Base-by-base conservation (phyloP, 2,888 invertebrate genomes). In the Torymus tubicola region DNA sequence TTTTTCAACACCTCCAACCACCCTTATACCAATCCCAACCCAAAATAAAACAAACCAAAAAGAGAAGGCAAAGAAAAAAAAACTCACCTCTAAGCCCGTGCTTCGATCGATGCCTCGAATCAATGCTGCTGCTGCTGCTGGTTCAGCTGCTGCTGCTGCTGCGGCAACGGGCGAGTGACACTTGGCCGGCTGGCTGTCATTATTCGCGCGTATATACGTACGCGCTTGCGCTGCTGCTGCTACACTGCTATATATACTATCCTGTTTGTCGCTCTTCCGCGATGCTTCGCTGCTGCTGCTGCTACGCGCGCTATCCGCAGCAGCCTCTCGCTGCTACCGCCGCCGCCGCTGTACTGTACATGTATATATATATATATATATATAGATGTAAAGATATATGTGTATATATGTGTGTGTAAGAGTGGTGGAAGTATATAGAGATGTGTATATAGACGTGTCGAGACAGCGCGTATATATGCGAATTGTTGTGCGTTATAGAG, bases 71-170 rank as follows among this genome's bases (percentile, higher is more conserved):
- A 31, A 2, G 1, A 42, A 42, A 8, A 42, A 42, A 42, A 42
- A 63, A 80, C 73, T 80, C 63, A 83, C 81, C 83, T 85, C 82
- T 74, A 72, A 63, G 69, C 81, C 61, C 18, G 67, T 72, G 70
- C 24, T 8, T 42, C 42, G 79, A 83, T 86, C 75, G 83, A 83
- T 83, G 77, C 73, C 71, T 63, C 67, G 65, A 75, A 73, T 77
- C 72, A 73, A 76, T 76, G 80, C 58, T 76, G 67, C 72, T 78
- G 73, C 70, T 63, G 64, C 77, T 31, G 31, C 31, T 31, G 42
- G 8, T 42, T 61, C 68, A 76, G 73, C 70, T 64, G 64, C 77
- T 31, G 31, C 31, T 31, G 42, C 42, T 42, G 67, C 72, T 78
- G 73, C 70, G 68, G 64, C 77, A 77, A 72, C 58, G 77, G 73